Evolutionary conservation across 2,797 vertebrate genomes (phyloP).

Genomic region (Manis crassicaudata): DNA sequence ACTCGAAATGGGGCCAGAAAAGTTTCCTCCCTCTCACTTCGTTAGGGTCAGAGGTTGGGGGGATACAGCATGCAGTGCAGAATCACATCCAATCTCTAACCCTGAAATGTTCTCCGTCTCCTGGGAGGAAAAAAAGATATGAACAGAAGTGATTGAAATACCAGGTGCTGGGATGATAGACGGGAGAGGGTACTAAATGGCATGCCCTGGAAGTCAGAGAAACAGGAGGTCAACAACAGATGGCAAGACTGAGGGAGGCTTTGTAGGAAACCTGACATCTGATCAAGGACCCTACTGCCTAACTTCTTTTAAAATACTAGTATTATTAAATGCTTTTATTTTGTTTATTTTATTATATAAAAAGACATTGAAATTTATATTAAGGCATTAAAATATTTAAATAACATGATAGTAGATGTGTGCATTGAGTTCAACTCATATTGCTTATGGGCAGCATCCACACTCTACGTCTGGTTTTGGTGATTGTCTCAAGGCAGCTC

Average conservation of each 20-base stretch:
- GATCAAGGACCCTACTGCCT: background rate
- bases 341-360: background rate
- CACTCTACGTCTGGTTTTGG: background rate
- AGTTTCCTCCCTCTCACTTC: background rate
- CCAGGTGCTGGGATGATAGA: background rate
- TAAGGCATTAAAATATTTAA: background rate
- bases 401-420: background rate
- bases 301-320: background rate
- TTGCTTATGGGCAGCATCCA: background rate
- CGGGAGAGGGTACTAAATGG: background rate
- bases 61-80: fast-evolving
- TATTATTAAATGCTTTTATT: background rate
- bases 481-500: background rate
- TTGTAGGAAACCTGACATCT: background rate
- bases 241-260: background rate
- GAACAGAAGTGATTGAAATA: background rate
- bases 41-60: background rate
- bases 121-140: background rate
- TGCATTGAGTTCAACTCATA: background rate
- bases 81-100: background rate
- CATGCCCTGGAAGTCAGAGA: background rate
- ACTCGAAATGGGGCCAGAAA: background rate
- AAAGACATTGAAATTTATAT: background rate
- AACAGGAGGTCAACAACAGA: fast-evolving
- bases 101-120: background rate